A percentile compares a stretch with the other conserved stretches of the same genome.
Conservation (phyloP, 2,797 vertebrate species). For the Falco rusticolus region DNA sequence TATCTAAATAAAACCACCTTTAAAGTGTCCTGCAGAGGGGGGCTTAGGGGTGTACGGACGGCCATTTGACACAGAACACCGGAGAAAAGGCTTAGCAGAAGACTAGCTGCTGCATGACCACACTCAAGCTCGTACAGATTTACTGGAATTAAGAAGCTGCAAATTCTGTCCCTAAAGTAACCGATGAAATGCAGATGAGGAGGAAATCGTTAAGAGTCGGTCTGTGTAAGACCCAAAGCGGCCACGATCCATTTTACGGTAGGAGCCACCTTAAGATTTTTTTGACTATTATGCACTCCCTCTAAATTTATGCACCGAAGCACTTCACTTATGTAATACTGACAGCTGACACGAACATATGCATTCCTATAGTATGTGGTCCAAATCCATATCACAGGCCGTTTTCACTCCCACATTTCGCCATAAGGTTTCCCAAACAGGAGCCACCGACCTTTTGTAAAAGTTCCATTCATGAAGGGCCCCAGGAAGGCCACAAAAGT, state of each 20-base stretch:
- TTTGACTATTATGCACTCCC: not conserved
- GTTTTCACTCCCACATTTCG: not conserved
- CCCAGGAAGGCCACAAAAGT: not conserved
- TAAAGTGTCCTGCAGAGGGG: not conserved
- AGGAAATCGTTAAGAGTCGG: not conserved
- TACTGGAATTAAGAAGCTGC: not conserved
- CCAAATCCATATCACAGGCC: not conserved
- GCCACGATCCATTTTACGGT: not conserved
- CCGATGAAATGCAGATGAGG: not conserved
- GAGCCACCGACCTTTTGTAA: not conserved
- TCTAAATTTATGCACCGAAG: not conserved
- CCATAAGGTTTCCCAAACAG: not conserved
- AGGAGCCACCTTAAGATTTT: not conserved
- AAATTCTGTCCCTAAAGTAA: not conserved
- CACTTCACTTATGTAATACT: conserved; percentile 51
- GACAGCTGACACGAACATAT: conserved; percentile 16
- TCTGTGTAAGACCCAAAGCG: not conserved
- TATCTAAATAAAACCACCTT: not conserved
- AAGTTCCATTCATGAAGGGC: not conserved
- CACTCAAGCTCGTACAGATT: not conserved
- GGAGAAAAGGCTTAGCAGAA: not conserved
- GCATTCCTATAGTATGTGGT: not conserved
- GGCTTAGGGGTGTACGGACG: accelerated
- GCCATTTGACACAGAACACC: not conserved
- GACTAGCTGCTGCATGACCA: not conserved